Evolutionary conservation across 2,888 invertebrate genomes (phyloP).

Genomic region (Rotaria macrura): DNA sequence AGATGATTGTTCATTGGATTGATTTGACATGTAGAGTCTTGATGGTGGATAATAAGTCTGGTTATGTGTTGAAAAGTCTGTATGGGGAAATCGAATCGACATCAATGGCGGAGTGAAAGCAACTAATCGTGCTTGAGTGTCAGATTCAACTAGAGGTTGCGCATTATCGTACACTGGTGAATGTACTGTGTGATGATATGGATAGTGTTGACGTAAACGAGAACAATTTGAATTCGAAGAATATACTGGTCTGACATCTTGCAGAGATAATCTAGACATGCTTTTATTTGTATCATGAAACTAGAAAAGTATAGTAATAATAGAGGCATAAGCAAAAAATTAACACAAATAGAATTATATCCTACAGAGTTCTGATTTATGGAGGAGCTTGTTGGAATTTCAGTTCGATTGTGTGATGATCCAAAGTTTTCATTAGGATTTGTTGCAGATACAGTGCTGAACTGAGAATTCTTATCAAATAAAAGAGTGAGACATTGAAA

Average conservation of each 20-base stretch:
- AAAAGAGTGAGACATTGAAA: background rate
- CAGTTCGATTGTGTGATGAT: background rate
- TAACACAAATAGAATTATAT: background rate
- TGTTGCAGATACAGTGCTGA: background rate
- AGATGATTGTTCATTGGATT: background rate
- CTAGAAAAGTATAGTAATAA: background rate
- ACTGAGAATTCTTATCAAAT: background rate
- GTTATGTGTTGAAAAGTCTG: background rate
- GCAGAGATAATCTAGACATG: background rate
- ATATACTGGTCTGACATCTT: background rate
- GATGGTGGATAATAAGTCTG: background rate
- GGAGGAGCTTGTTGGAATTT: background rate
- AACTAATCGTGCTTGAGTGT: background rate
- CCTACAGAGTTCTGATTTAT: background rate
- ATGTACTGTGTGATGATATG: background rate
- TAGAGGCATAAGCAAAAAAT: background rate
- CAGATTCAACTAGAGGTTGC: background rate
- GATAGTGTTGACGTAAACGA: background rate
- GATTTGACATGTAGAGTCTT: background rate
- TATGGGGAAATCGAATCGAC: background rate
- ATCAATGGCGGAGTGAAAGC: background rate
- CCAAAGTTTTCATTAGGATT: background rate
- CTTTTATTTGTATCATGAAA: background rate
- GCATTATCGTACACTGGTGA: background rate
- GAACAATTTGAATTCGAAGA: background rate